Conservation (phyloP, 1,140 invertebrate genomes). For the Rhagoletis pomonella region DNA sequence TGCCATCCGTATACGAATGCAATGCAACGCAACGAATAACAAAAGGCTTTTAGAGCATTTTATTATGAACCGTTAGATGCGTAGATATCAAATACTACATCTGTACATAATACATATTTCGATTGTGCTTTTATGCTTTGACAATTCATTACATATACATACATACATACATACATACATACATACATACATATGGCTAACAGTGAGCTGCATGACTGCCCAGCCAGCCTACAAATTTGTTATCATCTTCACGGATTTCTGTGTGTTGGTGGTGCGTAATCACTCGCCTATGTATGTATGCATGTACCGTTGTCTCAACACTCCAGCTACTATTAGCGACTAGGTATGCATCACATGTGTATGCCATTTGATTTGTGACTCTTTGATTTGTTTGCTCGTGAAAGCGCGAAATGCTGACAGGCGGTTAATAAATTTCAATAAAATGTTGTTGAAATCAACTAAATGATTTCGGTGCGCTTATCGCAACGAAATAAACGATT, state of each 20-base stretch:
- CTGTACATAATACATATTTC: too few species aligned
- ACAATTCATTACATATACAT: neutral
- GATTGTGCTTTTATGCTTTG: neutral
- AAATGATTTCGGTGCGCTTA: slow-evolving; percentile 42
- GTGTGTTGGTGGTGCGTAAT: neutral
- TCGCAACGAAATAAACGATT: slow-evolving; percentile 4
- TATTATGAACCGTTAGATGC: too few species aligned
- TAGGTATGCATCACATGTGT: neutral
- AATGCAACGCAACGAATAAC: too few species aligned
- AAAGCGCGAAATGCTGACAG: slow-evolving; percentile 34
- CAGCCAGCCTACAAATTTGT: neutral
- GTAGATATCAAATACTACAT: too few species aligned
- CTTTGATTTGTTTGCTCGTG: slow-evolving; percentile 43
- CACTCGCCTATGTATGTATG: neutral
- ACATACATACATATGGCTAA: neutral
- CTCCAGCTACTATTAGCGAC: neutral
- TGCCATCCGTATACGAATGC: too few species aligned
- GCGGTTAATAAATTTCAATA: slow-evolving; percentile 46
- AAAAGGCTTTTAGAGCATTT: neutral
- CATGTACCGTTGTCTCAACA: neutral
- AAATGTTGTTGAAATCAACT: slow-evolving; percentile 45
- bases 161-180: neutral
- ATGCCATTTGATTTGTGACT: slow-evolving; percentile 31
- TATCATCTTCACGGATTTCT: neutral
- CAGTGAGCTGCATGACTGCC: neutral